Base-by-base conservation (phyloP, 1,140 invertebrate genomes). In the Rhopalosiphum padi region DNA sequence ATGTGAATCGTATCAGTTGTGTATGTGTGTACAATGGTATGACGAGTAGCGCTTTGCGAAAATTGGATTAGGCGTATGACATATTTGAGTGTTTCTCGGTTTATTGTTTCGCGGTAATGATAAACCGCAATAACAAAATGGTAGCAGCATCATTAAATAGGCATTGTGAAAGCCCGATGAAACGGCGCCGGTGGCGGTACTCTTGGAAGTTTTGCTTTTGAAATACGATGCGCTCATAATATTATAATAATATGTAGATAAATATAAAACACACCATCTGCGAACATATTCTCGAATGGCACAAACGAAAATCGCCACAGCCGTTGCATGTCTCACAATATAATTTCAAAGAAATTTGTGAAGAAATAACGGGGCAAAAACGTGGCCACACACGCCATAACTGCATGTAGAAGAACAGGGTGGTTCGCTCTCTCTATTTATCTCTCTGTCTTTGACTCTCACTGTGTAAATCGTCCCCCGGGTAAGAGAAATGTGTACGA, bases 171-270 rank as follows among this genome's bases (percentile, higher is more conserved):
- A 55, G 21, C 9, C 7, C 9, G 23, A 6, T n/a, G n/a, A 18
- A 35, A 55, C 51, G n/a, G 15, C 30, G 86, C n/a, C 21, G 85
- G 48, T 53, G 87, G 87, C 21, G 22, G 21, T 9, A 23, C 51
- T 89, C 53, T 89, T 30, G 35, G 37, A 53, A 55, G 48, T 89
- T 89, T 89, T 25, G 22, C 51, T 89, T 89, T 89, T 55, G 88
- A 89, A 89, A 89, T 55, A 88, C 87, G n/a, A 85, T 25, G 83
- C 23, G 83, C 22, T 77, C 60, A n/a, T 77, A 77, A 77, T 77
- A n/a, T n/a, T n/a, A 77, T 77, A 86, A 30, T 83, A 37, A 23
- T n/a, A 48, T 18, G 23, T 87, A 48, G 21, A 48, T 41, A 85
- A 25, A 53, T 25, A 48, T 53, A 53, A 51, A 37, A 89, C 11